Evolutionary conservation across 2,797 vertebrate species (phyloP).

Genomic region (Sebastes hubbsi): DNA sequence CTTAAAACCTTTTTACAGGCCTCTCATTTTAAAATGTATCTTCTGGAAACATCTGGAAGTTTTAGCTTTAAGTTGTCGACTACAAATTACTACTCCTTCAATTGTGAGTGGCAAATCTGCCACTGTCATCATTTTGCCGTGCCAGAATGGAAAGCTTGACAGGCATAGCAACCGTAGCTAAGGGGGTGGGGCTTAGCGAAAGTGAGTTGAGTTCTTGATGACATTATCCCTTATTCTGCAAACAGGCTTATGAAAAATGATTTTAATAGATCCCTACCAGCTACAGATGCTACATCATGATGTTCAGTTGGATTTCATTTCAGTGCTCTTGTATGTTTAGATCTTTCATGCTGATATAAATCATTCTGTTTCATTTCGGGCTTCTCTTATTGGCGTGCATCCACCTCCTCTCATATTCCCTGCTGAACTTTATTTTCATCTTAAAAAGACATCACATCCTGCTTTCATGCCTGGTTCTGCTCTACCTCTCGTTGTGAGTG

Average conservation of each 20-base stretch:
- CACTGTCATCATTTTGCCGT: background rate
- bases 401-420: background rate
- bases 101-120: background rate
- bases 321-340: background rate
- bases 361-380: slow-evolving; percentile 6
- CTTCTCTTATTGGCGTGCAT: slow-evolving; percentile 1
- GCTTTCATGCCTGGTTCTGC: background rate
- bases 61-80: background rate
- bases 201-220: background rate
- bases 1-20: background rate
- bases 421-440: background rate
- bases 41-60: background rate
- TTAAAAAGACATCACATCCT: background rate
- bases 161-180: background rate
- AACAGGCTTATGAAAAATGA: background rate
- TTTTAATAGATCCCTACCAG: background rate
- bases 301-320: background rate
- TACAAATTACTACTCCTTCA: background rate
- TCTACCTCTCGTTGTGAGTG: slow-evolving; percentile 13
- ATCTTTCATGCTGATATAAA: background rate
- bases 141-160: background rate
- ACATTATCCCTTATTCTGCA: background rate
- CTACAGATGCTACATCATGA: background rate
- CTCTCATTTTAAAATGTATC: background rate
- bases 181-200: background rate